Percentiles rank a stretch among this genome's conserved stretches.
phyloP scores from a whole-genome alignment of 92 coral and sea anemone genomes.

The Umimayanthus chanpuru region DNA sequence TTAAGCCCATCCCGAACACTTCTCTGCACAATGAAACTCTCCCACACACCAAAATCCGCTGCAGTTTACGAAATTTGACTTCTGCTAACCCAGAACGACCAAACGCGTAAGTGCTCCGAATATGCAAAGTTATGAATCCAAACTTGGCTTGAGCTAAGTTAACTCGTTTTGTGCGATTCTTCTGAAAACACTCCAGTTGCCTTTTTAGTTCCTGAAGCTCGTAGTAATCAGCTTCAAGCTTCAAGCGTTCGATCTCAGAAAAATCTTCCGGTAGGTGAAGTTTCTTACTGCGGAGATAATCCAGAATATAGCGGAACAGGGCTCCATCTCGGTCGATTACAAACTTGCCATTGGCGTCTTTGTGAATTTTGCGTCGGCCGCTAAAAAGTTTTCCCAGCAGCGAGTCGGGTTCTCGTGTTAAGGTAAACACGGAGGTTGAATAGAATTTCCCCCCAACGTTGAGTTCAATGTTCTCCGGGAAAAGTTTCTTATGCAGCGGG shows the following conservation, averaged over 20 bases:
- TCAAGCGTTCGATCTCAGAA: constrained; percentile 75
- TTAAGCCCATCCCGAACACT: constrained; percentile 80
- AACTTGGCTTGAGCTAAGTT: constrained; percentile 59
- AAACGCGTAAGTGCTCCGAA: constrained; percentile 84
- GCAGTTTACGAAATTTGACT: constrained; percentile 86
- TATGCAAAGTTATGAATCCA: constrained; percentile 85
- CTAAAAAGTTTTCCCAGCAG: constrained; percentile 85
- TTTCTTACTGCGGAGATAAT: constrained; percentile 75
- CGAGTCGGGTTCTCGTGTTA: constrained; percentile 84
- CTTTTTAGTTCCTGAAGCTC: constrained; percentile 71
- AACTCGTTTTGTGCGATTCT: constrained; percentile 50
- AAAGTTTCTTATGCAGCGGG: constrained; percentile 68
- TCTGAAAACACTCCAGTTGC: constrained; percentile 67
- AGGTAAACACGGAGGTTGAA: constrained; percentile 83
- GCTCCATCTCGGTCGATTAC: constrained; percentile 94
- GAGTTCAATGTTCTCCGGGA: constrained; percentile 93
- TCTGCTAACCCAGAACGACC: constrained; percentile 89
- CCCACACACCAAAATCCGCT: constrained; percentile 85
- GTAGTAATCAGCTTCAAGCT: constrained; percentile 84
- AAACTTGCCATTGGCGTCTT: constrained; percentile 84
- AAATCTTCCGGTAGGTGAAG: constrained; percentile 82
- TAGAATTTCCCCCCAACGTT: constrained; percentile 96
- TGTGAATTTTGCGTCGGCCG: constrained; percentile 70
- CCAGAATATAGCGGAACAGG: constrained; percentile 80
- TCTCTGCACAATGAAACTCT: constrained; percentile 85